A percentile compares a stretch with the other conserved stretches of the same genome.
Conservation (phyloP, 2,888 invertebrate genomes). For the Cephus spinipes region DNA sequence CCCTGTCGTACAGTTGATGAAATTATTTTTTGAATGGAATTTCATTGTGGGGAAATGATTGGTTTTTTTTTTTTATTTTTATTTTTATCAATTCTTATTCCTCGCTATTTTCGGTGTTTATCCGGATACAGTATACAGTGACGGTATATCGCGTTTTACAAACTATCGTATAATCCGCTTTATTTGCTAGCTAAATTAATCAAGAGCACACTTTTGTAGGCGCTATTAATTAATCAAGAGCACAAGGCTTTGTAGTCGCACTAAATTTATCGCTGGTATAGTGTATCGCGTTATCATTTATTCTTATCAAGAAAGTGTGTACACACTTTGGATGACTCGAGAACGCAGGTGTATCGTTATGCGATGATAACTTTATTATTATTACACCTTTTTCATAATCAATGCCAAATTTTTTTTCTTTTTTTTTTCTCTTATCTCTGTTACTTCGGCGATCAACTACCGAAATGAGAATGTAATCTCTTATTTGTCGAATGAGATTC, state of each 20-base stretch:
- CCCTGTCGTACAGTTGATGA: not conserved
- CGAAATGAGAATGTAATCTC: not conserved
- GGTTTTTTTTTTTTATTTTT: not conserved
- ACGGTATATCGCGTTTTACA: not conserved
- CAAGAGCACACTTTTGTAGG: not conserved
- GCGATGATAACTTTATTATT: not conserved
- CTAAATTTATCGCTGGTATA: not conserved
- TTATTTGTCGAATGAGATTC: not conserved
- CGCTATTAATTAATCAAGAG: not conserved
- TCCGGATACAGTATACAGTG: not conserved
- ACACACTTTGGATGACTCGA: not conserved
- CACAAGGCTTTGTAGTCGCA: not conserved
- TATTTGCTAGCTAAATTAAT: not conserved
- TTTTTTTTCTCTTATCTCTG: not conserved
- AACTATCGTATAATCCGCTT: not conserved
- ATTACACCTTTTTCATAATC: not conserved
- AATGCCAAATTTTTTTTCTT: not conserved
- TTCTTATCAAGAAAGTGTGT: not conserved
- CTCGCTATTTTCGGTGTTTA: not conserved
- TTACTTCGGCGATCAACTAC: not conserved
- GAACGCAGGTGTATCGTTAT: not conserved
- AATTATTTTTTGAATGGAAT: not conserved
- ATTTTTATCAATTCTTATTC: no score
- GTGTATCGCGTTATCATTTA: not conserved
- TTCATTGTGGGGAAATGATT: not conserved